Evolutionary conservation across 2,797 vertebrate genomes (phyloP).

Genomic region (Xerus rutilus): DNA sequence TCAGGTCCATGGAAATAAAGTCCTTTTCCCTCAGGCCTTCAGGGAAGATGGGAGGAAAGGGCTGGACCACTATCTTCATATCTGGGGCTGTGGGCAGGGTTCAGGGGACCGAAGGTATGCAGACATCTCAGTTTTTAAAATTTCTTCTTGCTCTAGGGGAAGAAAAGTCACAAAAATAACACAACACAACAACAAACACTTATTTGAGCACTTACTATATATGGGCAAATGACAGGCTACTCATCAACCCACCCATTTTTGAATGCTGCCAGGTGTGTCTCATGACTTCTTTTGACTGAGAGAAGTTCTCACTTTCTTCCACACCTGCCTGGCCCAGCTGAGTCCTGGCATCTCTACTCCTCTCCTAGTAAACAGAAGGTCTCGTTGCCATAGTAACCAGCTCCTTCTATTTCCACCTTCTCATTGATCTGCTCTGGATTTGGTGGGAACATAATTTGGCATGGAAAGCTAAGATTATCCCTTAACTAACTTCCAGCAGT

Average conservation of each 20-base stretch:
- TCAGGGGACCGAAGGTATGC: not conserved
- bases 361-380: not conserved
- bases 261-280: not conserved
- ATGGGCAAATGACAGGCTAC: not conserved
- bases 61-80: not conserved
- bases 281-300: not conserved
- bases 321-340: not conserved
- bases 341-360: not conserved
- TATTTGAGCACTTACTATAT: not conserved
- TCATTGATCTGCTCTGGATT: constrained; percentile 25
- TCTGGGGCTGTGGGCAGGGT: not conserved
- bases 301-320: not conserved
- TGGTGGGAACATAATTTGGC: constrained; percentile 27
- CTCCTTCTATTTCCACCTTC: not conserved
- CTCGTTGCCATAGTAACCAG: not conserved
- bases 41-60: not conserved
- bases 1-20: not conserved
- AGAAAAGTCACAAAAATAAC: not conserved
- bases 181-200: not conserved
- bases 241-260: no score
- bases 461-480: constrained; percentile 32
- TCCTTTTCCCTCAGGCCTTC: not conserved
- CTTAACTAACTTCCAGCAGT: constrained; percentile 5
- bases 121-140: not conserved
- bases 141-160: not conserved